Base-by-base conservation (phyloP, 1,140 invertebrate species). In the Melanaphis sacchari region DNA sequence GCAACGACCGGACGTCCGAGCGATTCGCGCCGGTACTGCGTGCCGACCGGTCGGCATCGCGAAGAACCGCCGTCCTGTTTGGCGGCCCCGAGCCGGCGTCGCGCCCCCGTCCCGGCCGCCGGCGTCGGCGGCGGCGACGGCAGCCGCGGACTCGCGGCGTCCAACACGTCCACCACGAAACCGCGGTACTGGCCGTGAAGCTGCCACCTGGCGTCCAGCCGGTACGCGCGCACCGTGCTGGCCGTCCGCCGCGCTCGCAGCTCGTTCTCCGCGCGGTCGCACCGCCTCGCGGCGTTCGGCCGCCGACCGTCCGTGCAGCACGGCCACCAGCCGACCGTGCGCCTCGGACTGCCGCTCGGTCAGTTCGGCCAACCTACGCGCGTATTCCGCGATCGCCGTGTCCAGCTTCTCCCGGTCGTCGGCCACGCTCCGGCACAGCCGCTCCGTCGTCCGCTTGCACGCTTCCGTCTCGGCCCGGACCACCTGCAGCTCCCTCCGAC, bases 401-500 rank as follows among this genome's bases (percentile, higher is more conserved):
- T 90, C 88, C 88, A 90, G 52, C 38, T 24, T 38, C 21, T 22
- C 36, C 8, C 49, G 88, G 22, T 54, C 40, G 0, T 90, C 38
- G 22, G 24, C 38, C 31, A 59, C 40, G 9, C 40, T 24, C 26
- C 9, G 49, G 5, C 88, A 26, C 49, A 54, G 22, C 0, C 3
- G 15, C 8, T 90, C 36, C 22, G 49, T 24, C 24, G 88, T 59
- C 15, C 11, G 24, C 36, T 8, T 15, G 49, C 88, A 54, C 36
- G 49, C 49, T 24, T 40, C 36, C 22, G 1, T 8, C 4, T 90
- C 88, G 7, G 88, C 88, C 11, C 88, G 49, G 49, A 54, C 49
- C 49, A 59, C 88, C n/a, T 90, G 88, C 24, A 90, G 88, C 41
- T 90, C 88, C 24, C 88, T 90, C 49, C n/a, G 49, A 1, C 88